Percentiles rank a stretch among this genome's conserved stretches.
Conservation (phyloP, 2,113 vertebrate species). For the Psettodes erumei region DNA sequence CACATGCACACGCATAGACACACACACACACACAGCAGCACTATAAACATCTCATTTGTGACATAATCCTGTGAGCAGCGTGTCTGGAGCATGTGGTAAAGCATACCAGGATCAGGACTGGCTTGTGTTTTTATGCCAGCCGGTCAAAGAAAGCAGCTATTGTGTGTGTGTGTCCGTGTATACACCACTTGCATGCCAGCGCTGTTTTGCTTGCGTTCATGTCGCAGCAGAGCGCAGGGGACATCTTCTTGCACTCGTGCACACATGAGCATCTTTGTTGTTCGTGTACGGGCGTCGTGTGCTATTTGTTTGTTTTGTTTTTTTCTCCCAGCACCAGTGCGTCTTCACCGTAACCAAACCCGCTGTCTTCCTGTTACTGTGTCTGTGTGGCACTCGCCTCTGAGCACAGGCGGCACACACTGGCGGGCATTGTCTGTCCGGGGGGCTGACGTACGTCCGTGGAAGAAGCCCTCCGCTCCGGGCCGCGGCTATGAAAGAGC, state of each 20-base stretch:
- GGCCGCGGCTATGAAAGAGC: conserved; percentile 74
- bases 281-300: conserved; percentile 46
- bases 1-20: not conserved
- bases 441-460: conserved; percentile 79
- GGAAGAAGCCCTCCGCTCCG: conserved; percentile 77
- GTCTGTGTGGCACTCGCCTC: conserved; percentile 78
- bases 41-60: conserved; percentile 61
- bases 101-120: conserved; percentile 60
- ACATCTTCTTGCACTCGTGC: conserved; percentile 1
- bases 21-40: conserved; percentile 3
- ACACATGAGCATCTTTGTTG: conserved; percentile 27
- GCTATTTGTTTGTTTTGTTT: not conserved
- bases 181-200: not conserved
- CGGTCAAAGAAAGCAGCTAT: conserved; percentile 88
- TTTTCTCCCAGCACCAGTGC: not conserved
- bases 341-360: conserved; percentile 80
- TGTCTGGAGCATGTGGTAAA: conserved; percentile 69
- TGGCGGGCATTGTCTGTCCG: conserved; percentile 75
- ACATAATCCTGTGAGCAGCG: conserved; percentile 71
- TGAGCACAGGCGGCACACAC: conserved; percentile 74
- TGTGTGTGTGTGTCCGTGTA: conserved; percentile 85
- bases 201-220: conserved; percentile 22
- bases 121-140: conserved; percentile 82
- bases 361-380: conserved; percentile 78
- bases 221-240: not conserved